Evolutionary conservation across 2,113 vertebrate species (phyloP).

Genomic region (Anhinga rufa): DNA sequence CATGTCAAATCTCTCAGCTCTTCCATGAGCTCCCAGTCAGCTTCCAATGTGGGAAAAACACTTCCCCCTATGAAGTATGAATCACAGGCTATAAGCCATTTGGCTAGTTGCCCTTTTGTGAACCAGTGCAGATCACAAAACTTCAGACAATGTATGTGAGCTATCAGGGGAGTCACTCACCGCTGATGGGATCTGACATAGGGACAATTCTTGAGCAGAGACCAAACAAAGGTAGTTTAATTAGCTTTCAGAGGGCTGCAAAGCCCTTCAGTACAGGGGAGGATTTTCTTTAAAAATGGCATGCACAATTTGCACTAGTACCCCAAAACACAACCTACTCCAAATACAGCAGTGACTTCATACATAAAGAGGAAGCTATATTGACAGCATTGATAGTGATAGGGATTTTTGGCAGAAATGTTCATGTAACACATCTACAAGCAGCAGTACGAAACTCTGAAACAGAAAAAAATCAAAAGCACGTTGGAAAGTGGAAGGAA

Average conservation of each 20-base stretch:
- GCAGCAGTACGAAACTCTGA: not conserved
- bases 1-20: not conserved
- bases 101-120: not conserved
- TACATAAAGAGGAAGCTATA: not conserved
- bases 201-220: not conserved
- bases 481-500: not conserved
- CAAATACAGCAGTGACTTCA: not conserved
- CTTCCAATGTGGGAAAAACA: accelerated
- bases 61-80: accelerated
- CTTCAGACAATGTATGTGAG: accelerated
- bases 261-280: not conserved
- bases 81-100: not conserved
- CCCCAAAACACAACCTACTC: not conserved
- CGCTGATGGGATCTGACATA: not conserved
- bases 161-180: not conserved
- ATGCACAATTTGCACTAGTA: accelerated
- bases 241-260: not conserved
- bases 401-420: too few species aligned
- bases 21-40: not conserved
- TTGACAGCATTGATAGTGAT: accelerated
- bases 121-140: not conserved
- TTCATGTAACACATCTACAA: not conserved
- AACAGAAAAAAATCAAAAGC: not conserved
- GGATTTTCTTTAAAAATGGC: not conserved
- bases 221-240: accelerated